Conservation (phyloP, 2,888 invertebrate genomes). For the Agriotes lineatus region DNA sequence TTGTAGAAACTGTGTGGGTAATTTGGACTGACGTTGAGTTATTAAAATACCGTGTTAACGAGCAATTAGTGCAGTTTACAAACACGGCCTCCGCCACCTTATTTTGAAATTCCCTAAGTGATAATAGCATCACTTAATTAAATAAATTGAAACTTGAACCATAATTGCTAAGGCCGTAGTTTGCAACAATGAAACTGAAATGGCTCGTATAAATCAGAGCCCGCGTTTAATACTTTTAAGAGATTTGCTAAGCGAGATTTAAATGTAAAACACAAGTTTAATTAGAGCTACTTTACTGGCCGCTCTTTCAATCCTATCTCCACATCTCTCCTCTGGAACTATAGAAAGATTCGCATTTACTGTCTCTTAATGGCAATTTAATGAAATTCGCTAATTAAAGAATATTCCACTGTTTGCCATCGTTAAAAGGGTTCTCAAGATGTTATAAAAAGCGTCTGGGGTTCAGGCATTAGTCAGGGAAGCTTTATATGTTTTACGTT, state of each 20-base stretch:
- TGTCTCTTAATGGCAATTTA: slow-evolving; percentile 6
- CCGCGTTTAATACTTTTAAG: slow-evolving; percentile 18
- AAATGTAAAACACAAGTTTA: slow-evolving; percentile 24
- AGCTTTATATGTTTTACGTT: too few relatives aligned
- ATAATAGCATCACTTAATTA: slow-evolving; percentile 20
- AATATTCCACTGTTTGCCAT: background rate
- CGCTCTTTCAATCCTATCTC: background rate
- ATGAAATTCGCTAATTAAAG: slow-evolving; percentile 13
- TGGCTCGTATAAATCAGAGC: slow-evolving; percentile 12
- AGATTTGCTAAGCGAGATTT: slow-evolving; percentile 21
- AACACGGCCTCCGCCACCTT: background rate
- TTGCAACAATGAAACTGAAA: background rate
- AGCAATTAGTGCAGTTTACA: slow-evolving; percentile 8
- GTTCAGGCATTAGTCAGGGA: too few relatives aligned
- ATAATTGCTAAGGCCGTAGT: slow-evolving; percentile 14
- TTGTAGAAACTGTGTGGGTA: background rate
- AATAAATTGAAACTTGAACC: slow-evolving; percentile 18
- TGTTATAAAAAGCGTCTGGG: too few relatives aligned
- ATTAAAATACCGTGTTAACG: slow-evolving; percentile 9
- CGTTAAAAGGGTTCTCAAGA: background rate
- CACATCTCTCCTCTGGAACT: background rate
- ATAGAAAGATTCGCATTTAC: background rate
- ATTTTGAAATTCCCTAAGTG: slow-evolving; percentile 7
- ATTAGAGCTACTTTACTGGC: slow-evolving; percentile 12
- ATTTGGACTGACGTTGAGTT: slow-evolving; percentile 10